Conservation (phyloP, 1,140 invertebrate genomes). For the Drosophila neocordata region DNA sequence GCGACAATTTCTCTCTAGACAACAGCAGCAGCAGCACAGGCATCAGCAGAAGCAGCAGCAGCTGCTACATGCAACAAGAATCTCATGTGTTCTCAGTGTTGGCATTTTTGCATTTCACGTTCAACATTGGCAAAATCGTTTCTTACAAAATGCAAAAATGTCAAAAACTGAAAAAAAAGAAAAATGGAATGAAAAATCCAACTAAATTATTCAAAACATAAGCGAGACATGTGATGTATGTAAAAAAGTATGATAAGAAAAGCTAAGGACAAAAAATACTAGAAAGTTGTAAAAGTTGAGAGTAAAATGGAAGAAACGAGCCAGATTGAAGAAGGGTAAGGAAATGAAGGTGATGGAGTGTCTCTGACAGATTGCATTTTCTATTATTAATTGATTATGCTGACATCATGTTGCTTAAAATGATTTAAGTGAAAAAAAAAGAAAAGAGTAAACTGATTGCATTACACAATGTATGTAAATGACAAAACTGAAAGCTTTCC, state of each 20-base stretch:
- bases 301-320: not conserved
- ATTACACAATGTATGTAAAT: not conserved
- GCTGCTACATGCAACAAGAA: slow-evolving; percentile 56
- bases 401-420: not conserved
- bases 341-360: not conserved
- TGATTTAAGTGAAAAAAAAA: not conserved
- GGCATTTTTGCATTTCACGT: slow-evolving; percentile 72
- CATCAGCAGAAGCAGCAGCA: slow-evolving; percentile 37
- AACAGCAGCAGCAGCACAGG: not conserved
- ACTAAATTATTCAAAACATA: slow-evolving; percentile 76
- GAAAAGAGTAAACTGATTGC: not conserved
- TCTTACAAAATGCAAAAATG: slow-evolving; percentile 58
- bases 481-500: not conserved
- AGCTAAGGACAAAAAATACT: slow-evolving; percentile 14
- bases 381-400: slow-evolving; percentile 48
- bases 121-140: slow-evolving; percentile 74
- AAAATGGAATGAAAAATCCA: slow-evolving; percentile 20
- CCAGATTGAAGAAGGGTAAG: slow-evolving; percentile 12
- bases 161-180: slow-evolving; percentile 17
- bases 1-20: slow-evolving; percentile 59
- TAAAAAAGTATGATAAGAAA: slow-evolving; percentile 32
- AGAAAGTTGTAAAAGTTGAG: not conserved
- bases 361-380: slow-evolving; percentile 43
- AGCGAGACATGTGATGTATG: slow-evolving; percentile 63
- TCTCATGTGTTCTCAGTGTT: slow-evolving; percentile 32